Evolutionary conservation across 1,140 invertebrate species (phyloP).

Genomic region (Drosophila sp.): DNA sequence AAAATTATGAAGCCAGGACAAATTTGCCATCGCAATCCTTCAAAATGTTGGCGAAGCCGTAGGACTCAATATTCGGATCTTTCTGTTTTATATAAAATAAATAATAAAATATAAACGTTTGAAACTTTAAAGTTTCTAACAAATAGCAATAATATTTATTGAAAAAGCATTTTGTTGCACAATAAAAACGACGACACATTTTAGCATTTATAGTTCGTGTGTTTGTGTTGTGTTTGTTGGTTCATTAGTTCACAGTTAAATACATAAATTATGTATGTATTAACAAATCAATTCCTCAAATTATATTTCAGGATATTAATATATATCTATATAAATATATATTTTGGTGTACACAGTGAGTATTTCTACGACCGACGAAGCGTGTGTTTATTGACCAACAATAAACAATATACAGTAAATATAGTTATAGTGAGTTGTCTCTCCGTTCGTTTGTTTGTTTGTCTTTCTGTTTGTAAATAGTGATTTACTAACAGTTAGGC

Average conservation of each 20-base stretch:
- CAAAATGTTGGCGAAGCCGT: too few species aligned
- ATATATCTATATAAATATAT: conserved; percentile 34
- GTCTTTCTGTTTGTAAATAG: conserved; percentile 65
- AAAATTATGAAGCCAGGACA: too few species aligned
- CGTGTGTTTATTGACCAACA: conserved; percentile 26
- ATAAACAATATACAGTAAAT: conserved; percentile 40
- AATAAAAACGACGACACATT: conserved; percentile 39
- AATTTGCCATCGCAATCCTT: too few species aligned
- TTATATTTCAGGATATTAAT: conserved; percentile 71
- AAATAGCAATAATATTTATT: conserved; percentile 70
- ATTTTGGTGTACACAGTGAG: conserved; percentile 47
- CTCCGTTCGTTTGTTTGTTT: conserved; percentile 19
- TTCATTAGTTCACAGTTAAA: conserved; percentile 29
- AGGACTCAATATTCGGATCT: too few species aligned
- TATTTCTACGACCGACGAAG: conserved; percentile 34
- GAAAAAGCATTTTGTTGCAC: conserved; percentile 54
- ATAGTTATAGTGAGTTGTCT: conserved; percentile 35
- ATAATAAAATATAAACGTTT: background rate
- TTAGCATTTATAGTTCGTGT: conserved; percentile 44
- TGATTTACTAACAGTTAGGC: conserved; percentile 49
- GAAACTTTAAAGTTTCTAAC: conserved; percentile 53
- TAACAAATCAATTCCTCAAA: conserved; percentile 80
- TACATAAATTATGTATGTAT: conserved; percentile 24
- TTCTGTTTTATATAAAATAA: too few species aligned
- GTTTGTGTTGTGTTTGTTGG: conserved; percentile 36